Evolutionary conservation across 2,888 invertebrate species (phyloP).

Genomic region (Saturnia japonica): DNA sequence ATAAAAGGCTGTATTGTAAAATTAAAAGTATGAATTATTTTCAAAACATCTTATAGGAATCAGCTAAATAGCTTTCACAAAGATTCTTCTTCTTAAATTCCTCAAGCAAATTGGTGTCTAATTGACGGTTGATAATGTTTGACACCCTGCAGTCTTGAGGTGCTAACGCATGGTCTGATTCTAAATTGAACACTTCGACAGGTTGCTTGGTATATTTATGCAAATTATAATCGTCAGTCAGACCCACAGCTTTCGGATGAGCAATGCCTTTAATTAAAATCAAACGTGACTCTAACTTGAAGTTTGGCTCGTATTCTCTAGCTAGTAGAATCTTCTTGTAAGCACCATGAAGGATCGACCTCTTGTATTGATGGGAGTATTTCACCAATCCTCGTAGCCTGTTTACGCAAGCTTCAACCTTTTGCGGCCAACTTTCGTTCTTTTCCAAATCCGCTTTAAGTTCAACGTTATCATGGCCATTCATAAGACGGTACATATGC

Average conservation of each 20-base stretch:
- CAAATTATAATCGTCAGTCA: slow-evolving; percentile 50
- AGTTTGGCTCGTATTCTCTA: slow-evolving; percentile 42
- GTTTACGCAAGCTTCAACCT: slow-evolving; percentile 39
- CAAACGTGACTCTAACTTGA: slow-evolving; percentile 50
- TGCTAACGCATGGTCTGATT: slow-evolving; percentile 41
- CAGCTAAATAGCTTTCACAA: slow-evolving; percentile 39
- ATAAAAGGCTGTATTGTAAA: slow-evolving; percentile 30
- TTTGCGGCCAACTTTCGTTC: slow-evolving; percentile 39
- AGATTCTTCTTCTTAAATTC: slow-evolving; percentile 44
- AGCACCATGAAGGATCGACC: slow-evolving; percentile 39
- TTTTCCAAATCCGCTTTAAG: slow-evolving; percentile 35
- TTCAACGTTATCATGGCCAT: slow-evolving; percentile 34
- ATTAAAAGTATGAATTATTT: not conserved
- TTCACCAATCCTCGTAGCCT: slow-evolving; percentile 34
- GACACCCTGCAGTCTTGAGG: slow-evolving; percentile 46
- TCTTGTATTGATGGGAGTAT: slow-evolving; percentile 44
- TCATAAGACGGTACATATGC: slow-evolving; percentile 45
- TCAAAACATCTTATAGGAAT: slow-evolving; percentile 17
- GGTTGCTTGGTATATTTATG: slow-evolving; percentile 48
- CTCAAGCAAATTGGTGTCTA: slow-evolving; percentile 40
- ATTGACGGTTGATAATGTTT: slow-evolving; percentile 49
- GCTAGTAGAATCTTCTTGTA: slow-evolving; percentile 44
- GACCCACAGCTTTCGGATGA: slow-evolving; percentile 31
- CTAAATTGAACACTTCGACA: slow-evolving; percentile 43
- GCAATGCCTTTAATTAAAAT: slow-evolving; percentile 48